Evolutionary conservation across 2,113 vertebrate species (phyloP).

Genomic region (Engraulis encrasicolus): DNA sequence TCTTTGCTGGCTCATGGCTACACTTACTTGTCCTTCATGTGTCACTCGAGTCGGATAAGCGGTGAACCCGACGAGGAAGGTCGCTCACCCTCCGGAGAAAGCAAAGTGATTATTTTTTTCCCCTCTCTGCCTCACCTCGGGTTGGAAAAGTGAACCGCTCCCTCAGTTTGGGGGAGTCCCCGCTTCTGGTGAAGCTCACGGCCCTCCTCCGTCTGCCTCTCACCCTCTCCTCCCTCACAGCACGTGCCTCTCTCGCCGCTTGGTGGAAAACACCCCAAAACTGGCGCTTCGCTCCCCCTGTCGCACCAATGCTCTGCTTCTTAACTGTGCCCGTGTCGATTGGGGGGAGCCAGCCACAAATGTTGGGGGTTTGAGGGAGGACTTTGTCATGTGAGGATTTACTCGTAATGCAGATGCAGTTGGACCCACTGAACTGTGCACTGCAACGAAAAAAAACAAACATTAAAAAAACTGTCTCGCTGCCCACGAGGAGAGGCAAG

Average conservation of each 20-base stretch:
- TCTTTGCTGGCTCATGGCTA: background rate
- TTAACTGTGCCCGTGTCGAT: background rate
- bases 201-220: background rate
- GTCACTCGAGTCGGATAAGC: constrained; percentile 10
- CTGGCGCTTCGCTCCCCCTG: background rate
- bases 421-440: constrained; percentile 11
- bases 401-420: background rate
- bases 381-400: background rate
- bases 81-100: background rate
- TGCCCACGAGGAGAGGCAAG: background rate
- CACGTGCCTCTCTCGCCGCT: background rate
- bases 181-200: background rate
- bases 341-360: background rate
- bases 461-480: background rate
- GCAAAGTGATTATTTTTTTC: constrained; percentile 13
- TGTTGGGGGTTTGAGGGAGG: background rate
- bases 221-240: background rate
- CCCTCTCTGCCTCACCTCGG: background rate
- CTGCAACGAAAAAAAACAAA: background rate
- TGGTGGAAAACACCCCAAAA: background rate
- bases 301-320: background rate
- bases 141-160: background rate
- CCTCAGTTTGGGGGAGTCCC: background rate
- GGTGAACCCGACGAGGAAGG: constrained; percentile 5
- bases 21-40: background rate